Evolutionary conservation across 2,797 vertebrate species (phyloP), one percentile per base, ranked within the genome.

Genomic region (Acanthis flammea): DNA sequence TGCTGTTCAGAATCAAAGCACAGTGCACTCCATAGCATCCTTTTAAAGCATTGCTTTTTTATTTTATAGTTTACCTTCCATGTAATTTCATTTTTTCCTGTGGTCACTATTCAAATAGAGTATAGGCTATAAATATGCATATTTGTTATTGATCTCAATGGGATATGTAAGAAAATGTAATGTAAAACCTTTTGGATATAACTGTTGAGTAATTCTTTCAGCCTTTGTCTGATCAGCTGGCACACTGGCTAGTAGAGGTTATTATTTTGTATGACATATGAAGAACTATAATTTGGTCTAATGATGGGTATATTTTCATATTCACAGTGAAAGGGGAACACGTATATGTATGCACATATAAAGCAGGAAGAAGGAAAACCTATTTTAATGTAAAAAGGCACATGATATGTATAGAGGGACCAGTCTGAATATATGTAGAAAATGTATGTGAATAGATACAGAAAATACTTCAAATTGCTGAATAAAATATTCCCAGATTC

Each of bases 381-480:
- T 48, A 15, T 76, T 96, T 94, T 96, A 86, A 66, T 70, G 50
- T 73, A n/a, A 84, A 90, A 77, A 41, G 51, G 27, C n/a, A 22
- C 1, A 13, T 87, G 65, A 45, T 83, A 61, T 30, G 13, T 79
- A 45, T 67, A 90, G 61, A 60, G 68, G 35, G 33, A 84, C 86
- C 62, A 50, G 4, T 71, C 74, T 75, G 66, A 90, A 80, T 94
- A 62, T 57, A 81, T 67, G 51, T 58, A 74, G 70, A 90, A 91
- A 88, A 54, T 61, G 50, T 62, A 54, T 80, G 67, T 92, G 85
- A 88, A 66, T 61, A 88, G 63, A 70, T 71, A 41, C 7, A 88
- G 57, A 90, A 95, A 93, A 97, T 95, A 76, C 47, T 94, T 95
- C 33, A 86, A 94, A 88, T 96, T 91, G 82, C 80, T 95, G 93